Conservation (phyloP, 2,113 vertebrate species). For the Neodontobutis hainanensis region DNA sequence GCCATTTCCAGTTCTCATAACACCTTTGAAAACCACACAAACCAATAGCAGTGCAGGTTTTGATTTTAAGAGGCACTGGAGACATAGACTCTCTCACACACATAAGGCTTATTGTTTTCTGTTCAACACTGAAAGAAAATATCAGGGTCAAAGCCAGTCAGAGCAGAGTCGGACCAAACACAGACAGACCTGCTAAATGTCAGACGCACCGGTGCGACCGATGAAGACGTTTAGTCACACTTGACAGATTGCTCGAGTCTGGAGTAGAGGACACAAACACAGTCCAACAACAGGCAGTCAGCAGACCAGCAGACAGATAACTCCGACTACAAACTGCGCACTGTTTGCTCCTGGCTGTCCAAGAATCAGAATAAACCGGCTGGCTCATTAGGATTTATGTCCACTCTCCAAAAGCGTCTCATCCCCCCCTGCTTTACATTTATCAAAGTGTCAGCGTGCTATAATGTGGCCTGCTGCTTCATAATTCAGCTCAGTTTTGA, state of each 20-base stretch:
- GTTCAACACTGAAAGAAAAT: background rate
- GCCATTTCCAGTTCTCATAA: constrained; percentile 8
- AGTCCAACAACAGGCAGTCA: background rate
- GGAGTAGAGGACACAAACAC: background rate
- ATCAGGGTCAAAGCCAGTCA: background rate
- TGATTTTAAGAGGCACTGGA: too few relatives aligned
- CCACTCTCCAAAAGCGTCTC: constrained; percentile 47
- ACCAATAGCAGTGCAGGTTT: background rate
- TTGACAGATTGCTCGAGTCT: too few relatives aligned
- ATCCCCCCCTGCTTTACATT: constrained; percentile 63
- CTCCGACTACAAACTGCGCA: constrained; percentile 14
- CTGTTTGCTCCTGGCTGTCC: constrained; percentile 27
- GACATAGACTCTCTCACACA: background rate
- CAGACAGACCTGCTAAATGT: constrained; percentile 2
- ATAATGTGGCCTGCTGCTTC: constrained; percentile 52
- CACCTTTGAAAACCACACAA: background rate
- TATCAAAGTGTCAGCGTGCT: constrained; percentile 63
- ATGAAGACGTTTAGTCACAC: too few relatives aligned
- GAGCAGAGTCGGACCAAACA: background rate
- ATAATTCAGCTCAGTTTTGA: constrained; percentile 64
- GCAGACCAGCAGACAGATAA: constrained; percentile 16
- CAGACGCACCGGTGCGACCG: background rate
- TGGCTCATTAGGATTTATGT: constrained; percentile 68
- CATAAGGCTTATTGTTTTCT: background rate
- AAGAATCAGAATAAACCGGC: constrained; percentile 53